Conservation (phyloP, 2,888 invertebrate species). For the Lasioglossum morio region DNA sequence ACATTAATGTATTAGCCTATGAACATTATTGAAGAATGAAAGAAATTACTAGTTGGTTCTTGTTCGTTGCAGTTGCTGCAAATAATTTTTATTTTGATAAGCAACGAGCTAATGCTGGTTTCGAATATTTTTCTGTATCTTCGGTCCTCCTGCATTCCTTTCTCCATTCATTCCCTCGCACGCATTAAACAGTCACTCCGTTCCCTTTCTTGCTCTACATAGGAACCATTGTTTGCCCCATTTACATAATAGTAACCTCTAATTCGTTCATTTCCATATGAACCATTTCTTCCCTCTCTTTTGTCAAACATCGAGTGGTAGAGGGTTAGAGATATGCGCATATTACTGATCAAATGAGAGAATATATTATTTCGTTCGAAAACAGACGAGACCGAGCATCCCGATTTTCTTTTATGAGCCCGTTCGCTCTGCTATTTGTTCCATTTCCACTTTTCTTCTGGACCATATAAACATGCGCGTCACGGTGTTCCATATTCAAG, state of each 20-base stretch:
- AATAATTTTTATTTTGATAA: neutral
- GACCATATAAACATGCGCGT: neutral
- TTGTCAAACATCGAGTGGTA: neutral
- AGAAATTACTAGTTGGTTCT: no score
- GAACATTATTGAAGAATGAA: no score
- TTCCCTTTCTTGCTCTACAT: conserved; percentile 6
- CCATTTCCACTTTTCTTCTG: neutral
- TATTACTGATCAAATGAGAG: neutral
- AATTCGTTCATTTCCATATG: conserved; percentile 25
- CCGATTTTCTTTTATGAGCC: neutral
- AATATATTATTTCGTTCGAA: conserved; percentile 2
- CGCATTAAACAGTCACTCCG: conserved; percentile 11
- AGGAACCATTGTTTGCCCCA: conserved; percentile 12
- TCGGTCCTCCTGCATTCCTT: neutral
- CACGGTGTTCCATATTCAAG: neutral
- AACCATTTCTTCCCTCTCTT: neutral
- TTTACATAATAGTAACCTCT: conserved; percentile 26
- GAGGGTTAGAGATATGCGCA: neutral
- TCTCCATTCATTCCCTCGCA: neutral
- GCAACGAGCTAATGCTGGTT: neutral
- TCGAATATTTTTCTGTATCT: neutral
- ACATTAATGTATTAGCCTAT: no score
- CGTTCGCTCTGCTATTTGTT: neutral
- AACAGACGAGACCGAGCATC: neutral
- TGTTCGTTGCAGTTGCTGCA: no score